Base-by-base conservation (phyloP, 2,888 invertebrate species). In the Conistra vaccinii region DNA sequence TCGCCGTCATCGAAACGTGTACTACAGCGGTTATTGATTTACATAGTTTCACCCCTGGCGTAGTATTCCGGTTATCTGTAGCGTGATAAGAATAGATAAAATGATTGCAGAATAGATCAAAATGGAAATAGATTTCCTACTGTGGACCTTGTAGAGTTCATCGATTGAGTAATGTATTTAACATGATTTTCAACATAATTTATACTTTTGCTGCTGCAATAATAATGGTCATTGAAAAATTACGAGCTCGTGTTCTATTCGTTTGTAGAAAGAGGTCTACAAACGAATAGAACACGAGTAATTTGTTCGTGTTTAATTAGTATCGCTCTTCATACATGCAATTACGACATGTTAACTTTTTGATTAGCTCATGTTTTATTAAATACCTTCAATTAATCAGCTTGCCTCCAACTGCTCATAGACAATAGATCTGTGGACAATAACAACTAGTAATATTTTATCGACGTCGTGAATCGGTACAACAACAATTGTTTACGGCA, bases 11-110 rank as follows among this genome's bases (percentile, higher is more conserved):
- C 23, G n/a, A 66, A 63, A 66, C 5, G 17, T 29, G 12, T 48
- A n/a, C 29, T 10, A 48, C 5, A 45, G 10, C 1, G 3, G 20
- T 29, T 80, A 78, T 72, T 71, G 60, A 79, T 84, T 69, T 45
- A 58, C 42, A 9, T 29, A 55, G 2, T 53, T n/a, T 42, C 63
- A 35, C 29, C 35, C 32, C 23, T 42, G 12, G 51, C 20, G 51
- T 23, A 48, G 20, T 61, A 55, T 71, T 26, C 42, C 17, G 23
- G 58, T 57, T 69, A 80, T 76, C 73, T 74, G 35, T 69, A 17
- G 57, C 67, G n/a, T 70, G 78, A 73, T 74, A 39, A 74, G 23
- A 65, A 75, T 35, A 55, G 57, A 80, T 86, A 83, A 73, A 65
- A 35, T 69, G 29, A 75, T 73, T 51, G 53, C 14, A 17, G 26